These are phyloP conservation scores for Tapera naevia DNA, from an alignment of 2,797 vertebrate species.

Conservation along the genomic window DNA sequence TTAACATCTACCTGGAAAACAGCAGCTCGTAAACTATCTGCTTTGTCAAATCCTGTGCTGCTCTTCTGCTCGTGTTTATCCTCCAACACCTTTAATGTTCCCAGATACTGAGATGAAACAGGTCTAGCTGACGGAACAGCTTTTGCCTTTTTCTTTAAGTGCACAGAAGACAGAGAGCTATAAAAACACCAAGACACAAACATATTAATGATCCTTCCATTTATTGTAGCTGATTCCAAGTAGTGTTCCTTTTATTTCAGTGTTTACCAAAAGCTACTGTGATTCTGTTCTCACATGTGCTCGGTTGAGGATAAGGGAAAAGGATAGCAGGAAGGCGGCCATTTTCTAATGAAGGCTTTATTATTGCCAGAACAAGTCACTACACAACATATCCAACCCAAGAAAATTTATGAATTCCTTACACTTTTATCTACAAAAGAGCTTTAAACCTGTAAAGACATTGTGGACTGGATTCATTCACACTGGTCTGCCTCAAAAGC, in stretches of 20 bases:
- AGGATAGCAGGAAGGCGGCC: not conserved
- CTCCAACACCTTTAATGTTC: slow-evolving; percentile 86
- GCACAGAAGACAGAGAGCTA: slow-evolving; percentile 75
- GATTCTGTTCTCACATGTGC: not conserved
- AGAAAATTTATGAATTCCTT: not conserved
- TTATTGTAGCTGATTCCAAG: not conserved
- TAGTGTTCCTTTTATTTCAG: not conserved
- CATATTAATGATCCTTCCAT: not conserved
- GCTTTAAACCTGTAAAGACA: not conserved
- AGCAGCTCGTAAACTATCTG: slow-evolving; percentile 85
- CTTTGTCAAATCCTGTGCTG: slow-evolving; percentile 70
- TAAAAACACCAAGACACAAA: slow-evolving; percentile 32
- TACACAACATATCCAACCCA: not conserved
- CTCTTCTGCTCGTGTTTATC: slow-evolving; percentile 71
- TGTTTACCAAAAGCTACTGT: not conserved
- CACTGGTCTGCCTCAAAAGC: too few species aligned
- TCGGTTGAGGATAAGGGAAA: not conserved
- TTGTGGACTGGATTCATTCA: not conserved
- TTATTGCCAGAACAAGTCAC: not conserved
- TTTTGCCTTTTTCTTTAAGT: slow-evolving; percentile 70
- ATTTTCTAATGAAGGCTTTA: not conserved
- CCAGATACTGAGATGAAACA: slow-evolving; percentile 85
- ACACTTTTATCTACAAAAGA: not conserved
- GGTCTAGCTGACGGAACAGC: slow-evolving; percentile 39
- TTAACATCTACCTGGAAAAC: slow-evolving; percentile 88